A percentile compares a stretch with the other conserved stretches of the same genome.
Conservation (phyloP, 2,113 vertebrate genomes). For the Toxotes chatareus region DNA sequence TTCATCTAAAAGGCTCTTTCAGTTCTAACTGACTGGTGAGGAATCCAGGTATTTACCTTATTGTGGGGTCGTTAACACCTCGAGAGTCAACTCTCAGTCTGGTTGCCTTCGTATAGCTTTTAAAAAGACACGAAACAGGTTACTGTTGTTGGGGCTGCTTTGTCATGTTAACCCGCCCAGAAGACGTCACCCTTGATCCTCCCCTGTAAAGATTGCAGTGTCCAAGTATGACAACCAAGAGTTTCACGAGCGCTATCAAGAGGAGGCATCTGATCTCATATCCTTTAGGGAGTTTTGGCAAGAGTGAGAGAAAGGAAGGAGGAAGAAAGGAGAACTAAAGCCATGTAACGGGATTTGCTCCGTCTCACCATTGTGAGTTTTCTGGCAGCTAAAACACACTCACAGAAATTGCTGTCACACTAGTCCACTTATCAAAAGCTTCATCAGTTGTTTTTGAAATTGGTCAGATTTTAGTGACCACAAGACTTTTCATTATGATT, state of each 20-base stretch:
- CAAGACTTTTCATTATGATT: conserved; percentile 38
- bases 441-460: conserved; percentile 11
- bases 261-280: conserved; percentile 30
- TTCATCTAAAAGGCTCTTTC: too few species aligned
- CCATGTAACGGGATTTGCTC: conserved; percentile 19
- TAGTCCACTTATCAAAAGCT: conserved; percentile 13
- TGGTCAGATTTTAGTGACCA: conserved; percentile 12
- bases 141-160: background rate
- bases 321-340: conserved; percentile 2
- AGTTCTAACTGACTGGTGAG: too few species aligned
- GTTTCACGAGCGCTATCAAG: background rate
- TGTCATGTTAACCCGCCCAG: conserved; percentile 9
- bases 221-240: conserved; percentile 29
- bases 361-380: conserved; percentile 1
- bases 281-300: conserved; percentile 21
- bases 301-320: conserved; percentile 12
- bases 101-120: too few species aligned
- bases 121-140: background rate
- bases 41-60: too few species aligned
- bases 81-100: too few species aligned
- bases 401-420: background rate
- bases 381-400: conserved; percentile 11
- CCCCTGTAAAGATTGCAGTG: conserved; percentile 9
- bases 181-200: conserved; percentile 31
- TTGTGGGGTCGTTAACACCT: too few species aligned